These are phyloP conservation scores for Mongoloraphidia duomilia DNA, from an alignment of 2,888 invertebrate genomes.

Conservation along the genomic window DNA sequence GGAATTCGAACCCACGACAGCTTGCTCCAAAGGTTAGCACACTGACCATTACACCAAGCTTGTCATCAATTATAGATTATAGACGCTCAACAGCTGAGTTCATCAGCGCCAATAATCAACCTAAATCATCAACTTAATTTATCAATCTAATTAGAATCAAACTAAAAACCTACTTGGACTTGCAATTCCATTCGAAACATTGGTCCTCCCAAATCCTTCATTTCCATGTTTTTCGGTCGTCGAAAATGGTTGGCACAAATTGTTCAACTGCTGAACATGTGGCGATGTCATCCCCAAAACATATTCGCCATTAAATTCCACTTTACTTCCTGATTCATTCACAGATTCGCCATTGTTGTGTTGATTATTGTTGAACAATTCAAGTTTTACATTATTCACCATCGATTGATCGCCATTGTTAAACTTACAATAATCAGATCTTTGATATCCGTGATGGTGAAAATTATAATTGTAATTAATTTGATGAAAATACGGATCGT, in stretches of 20 bases:
- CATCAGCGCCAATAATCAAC: too few species aligned
- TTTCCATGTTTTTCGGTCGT: neutral
- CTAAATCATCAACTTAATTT: neutral
- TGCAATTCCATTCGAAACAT: conserved; percentile 16
- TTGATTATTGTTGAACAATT: too few species aligned
- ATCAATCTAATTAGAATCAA: neutral
- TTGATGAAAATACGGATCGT: conserved; percentile 3
- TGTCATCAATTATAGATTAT: too few species aligned
- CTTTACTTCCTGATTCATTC: neutral
- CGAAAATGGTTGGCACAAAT: conserved; percentile 24
- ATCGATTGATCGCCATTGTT: neutral
- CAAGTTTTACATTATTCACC: too few species aligned
- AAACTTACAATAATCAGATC: neutral
- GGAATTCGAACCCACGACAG: too few species aligned
- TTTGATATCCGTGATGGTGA: neutral
- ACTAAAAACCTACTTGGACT: conserved; percentile 22
- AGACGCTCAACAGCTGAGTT: too few species aligned
- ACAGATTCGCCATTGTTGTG: neutral
- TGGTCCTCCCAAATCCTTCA: neutral
- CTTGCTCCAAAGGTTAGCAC: too few species aligned
- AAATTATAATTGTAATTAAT: conserved; percentile 1
- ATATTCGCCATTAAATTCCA: conserved; percentile 9
- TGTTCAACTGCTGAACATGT: conserved; percentile 25
- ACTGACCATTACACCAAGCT: too few species aligned
- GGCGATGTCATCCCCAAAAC: conserved; percentile 15